Evolutionary conservation across 1,140 invertebrate genomes (phyloP), one percentile per base, ranked within the genome.

Genomic region (Aleiodes sp.): DNA sequence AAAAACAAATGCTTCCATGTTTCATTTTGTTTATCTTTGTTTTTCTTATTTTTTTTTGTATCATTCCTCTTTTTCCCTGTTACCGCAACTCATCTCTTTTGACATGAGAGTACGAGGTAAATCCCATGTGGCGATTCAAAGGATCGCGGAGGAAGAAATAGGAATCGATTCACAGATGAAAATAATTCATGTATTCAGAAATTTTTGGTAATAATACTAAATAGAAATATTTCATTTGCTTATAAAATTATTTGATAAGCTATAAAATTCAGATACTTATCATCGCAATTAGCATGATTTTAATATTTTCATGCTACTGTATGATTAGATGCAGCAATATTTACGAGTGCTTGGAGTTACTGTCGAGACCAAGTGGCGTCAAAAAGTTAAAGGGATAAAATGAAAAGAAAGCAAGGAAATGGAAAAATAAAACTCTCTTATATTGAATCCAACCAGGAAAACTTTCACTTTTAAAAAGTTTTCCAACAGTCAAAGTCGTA

Each of bases 31-130:
- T n/a, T 59, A 24, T 29, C 10, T 59, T 59, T n/a, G 6, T 26
- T 56, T 35, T 46, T 61, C 33, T 14, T 59, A 8, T 59, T n/a
- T 59, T 28, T 29, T 28, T 59, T 59, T n/a, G n/a, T n/a, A n/a
- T n/a, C n/a, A n/a, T n/a, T n/a, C 39, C 10, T n/a, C 12, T 14
- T 41, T 41, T 41, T 41, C 12, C n/a, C n/a, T 41, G n/a, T n/a
- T 14, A n/a, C 39, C 4, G 14, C n/a, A n/a, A 41, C 39, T 41
- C n/a, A 6, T 3, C 3, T 41, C 9, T 41, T n/a, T 8, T 41
- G 39, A 41, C 39, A 41, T 41, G 14, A 8, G 3, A n/a, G 39
- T 41, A 8, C n/a, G n/a, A 35, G 31, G 31, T 6, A 35, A 41
- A 41, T 41, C 39, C 39, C 39, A 41, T n/a, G n/a, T n/a, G n/a